Base-by-base conservation (phyloP, 1,140 invertebrate species). In the Drosophila arawakana region DNA sequence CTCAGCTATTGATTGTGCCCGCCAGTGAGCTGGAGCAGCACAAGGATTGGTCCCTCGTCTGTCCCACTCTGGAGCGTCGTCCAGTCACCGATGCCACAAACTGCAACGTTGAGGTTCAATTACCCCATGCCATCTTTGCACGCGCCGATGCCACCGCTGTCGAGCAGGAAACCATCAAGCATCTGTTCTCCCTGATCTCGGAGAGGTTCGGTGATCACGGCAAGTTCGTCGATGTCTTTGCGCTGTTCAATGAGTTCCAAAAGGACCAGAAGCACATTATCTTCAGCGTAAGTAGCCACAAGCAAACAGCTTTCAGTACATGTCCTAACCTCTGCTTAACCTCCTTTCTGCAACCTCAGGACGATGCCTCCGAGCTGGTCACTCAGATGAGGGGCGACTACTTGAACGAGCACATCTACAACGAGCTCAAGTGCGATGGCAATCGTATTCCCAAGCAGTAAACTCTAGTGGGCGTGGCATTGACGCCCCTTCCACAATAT, bases 211-310 rank as follows among this genome's bases (percentile, higher is more conserved):
- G 91, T 7, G 76, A 73, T 30, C 60, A 30, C 1, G 81, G 84
- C 66, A 91, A 91, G 61, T 39, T 84, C 25, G 71, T 86, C 18
- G 91, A 92, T 80, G 92, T 92, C 2, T 92, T 92, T 52, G 72
- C 74, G 0, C 49, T 92, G 15, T 92, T 92, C 39, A 81, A 77
- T 1, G 62, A 78, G 35, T 92, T 83, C 54, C 74, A 88, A 41
- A 57, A 73, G 71, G 88, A 75, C 57, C 46, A 82, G 21, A 57
- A 73, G 35, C 74, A 92, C 44, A 88, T 92, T 8, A 54, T 92
- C 35, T 92, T 92, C 59, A 39, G 77, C 54, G 91, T 92, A 49
- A 91, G 88, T 90, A 7, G 0, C 25, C 35, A 6, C 5, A 7
- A 35, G 2, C 6, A 11, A 3, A 3, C 35, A 8, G n/a, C 9